Conservation (phyloP, 1,140 invertebrate genomes). For the Nautilus pompilius region DNA sequence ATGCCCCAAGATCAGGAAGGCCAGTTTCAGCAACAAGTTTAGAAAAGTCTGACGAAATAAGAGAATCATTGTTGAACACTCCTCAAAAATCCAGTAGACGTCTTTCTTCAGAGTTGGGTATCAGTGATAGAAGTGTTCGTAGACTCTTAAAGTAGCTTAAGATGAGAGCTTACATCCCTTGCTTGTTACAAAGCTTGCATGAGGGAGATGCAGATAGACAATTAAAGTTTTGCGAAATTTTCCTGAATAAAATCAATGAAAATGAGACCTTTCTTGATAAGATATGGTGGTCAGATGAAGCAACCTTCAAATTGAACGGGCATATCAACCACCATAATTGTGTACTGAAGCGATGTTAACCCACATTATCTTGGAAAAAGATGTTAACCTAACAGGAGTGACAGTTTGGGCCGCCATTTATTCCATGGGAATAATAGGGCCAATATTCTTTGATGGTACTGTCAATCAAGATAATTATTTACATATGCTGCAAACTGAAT, state of each 20-base stretch:
- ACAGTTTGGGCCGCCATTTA: slow-evolving; percentile 2
- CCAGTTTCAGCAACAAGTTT: slow-evolving; percentile 1
- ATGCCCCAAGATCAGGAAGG: not conserved
- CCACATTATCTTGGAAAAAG: not conserved
- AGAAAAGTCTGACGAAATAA: not conserved
- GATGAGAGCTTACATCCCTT: not conserved
- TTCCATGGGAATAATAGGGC: not conserved
- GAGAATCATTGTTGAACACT: not conserved
- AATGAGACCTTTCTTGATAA: not conserved
- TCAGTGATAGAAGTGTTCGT: not conserved
- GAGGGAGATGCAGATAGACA: not conserved
- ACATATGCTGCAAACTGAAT: no score
- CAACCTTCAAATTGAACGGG: not conserved
- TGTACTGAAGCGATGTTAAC: not conserved
- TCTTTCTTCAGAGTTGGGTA: not conserved
- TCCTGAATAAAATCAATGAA: not conserved
- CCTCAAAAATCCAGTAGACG: not conserved
- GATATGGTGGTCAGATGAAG: slow-evolving; percentile 5
- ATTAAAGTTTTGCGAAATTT: not conserved
- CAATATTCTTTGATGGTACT: not conserved
- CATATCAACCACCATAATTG: slow-evolving; percentile 3
- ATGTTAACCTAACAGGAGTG: not conserved
- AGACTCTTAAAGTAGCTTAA: slow-evolving; percentile 2
- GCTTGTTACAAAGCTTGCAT: not conserved
- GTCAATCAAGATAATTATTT: not conserved